phyloP scores from a whole-genome alignment of 2,888 invertebrate species.

The Spialia ferax region DNA sequence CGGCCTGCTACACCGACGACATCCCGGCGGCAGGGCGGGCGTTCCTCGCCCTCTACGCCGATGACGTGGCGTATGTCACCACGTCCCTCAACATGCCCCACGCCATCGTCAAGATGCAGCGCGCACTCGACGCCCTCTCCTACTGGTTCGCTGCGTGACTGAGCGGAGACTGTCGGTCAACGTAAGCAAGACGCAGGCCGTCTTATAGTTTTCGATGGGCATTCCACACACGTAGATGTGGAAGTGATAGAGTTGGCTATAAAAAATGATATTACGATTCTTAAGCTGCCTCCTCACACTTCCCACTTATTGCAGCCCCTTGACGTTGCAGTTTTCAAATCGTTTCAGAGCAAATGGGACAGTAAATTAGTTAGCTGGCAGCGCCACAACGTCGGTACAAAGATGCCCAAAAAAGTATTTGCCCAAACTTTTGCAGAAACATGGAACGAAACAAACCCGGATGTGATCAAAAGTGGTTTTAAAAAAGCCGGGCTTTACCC shows the following conservation, averaged over 20 bases:
- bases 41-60: conserved; percentile 40
- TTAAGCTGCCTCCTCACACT: conserved; percentile 56
- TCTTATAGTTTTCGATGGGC: too few relatives aligned
- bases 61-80: conserved; percentile 36
- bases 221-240: conserved; percentile 49
- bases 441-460: conserved; percentile 15
- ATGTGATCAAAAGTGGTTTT: conserved; percentile 46
- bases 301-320: conserved; percentile 54
- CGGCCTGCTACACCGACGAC: too few relatives aligned
- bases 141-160: conserved; percentile 34
- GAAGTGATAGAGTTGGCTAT: conserved; percentile 6
- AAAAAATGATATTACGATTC: conserved; percentile 40
- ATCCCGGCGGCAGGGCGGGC: conserved; percentile 33
- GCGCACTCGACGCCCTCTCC: conserved; percentile 27
- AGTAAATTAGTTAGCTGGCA: conserved; percentile 48
- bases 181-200: conserved; percentile 34
- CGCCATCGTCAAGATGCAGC: conserved; percentile 35
- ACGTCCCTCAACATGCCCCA: conserved; percentile 24
- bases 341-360: conserved; percentile 49
- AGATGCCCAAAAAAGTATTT: conserved; percentile 43
- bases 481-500: conserved; percentile 47
- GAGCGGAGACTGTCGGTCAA: conserved; percentile 38
- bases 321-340: conserved; percentile 52
- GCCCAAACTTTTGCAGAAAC: neutral
- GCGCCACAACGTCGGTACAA: conserved; percentile 46